Conservation (phyloP, 2,113 vertebrate species). For the Rhipidura dahli region DNA sequence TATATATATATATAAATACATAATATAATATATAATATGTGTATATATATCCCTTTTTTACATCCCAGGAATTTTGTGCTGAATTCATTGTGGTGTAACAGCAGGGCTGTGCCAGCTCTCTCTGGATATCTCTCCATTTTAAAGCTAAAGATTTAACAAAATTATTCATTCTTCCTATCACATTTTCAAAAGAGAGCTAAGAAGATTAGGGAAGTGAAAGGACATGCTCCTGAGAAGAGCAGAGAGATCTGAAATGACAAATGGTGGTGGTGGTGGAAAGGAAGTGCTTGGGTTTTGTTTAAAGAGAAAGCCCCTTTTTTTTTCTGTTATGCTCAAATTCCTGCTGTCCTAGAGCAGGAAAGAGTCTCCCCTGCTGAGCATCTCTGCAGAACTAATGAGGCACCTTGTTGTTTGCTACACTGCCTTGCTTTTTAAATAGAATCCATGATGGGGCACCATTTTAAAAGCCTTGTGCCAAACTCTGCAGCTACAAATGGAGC, state of each 20-base stretch:
- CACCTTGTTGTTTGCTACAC: conserved; percentile 3
- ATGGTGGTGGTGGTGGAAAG: not conserved
- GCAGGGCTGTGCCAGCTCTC: not conserved
- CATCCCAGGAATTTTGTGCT: not conserved
- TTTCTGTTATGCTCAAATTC: not conserved
- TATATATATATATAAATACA: too few relatives aligned
- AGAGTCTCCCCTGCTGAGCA: not conserved
- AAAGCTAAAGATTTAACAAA: not conserved
- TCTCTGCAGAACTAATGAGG: conserved; percentile 11
- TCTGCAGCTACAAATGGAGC: not conserved
- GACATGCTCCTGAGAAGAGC: not conserved
- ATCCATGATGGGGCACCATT: not conserved
- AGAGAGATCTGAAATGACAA: not conserved
- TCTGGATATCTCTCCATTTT: not conserved
- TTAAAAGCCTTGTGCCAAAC: not conserved
- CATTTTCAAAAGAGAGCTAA: not conserved
- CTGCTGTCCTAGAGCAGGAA: not conserved
- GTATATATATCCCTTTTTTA: not conserved
- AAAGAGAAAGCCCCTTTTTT: not conserved
- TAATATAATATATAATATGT: too few relatives aligned
- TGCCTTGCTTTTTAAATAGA: conserved; percentile 8
- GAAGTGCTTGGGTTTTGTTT: not conserved
- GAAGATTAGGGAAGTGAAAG: not conserved
- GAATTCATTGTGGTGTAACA: not conserved
- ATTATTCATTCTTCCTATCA: not conserved